Base-by-base conservation (phyloP, 1,140 invertebrate genomes). In the Ceratina japonica region DNA sequence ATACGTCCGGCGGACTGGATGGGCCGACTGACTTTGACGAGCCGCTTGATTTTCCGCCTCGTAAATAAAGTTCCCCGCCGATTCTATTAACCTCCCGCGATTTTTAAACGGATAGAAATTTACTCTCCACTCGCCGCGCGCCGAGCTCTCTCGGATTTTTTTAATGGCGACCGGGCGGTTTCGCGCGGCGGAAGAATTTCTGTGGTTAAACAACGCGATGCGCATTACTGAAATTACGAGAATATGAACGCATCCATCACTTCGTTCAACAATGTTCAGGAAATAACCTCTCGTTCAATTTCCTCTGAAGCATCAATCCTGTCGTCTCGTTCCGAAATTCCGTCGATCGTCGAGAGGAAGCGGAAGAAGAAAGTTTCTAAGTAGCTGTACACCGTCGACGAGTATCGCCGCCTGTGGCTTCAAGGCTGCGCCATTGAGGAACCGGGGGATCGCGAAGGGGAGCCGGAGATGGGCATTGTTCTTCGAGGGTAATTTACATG, bases 401-500 rank as follows among this genome's bases (percentile, higher is more conserved):
- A 54, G 74, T 56, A 75, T 83, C 83, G 79, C 16, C 51, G 69
- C 20, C 20, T 44, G 37, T 70, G 24, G 52, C 68, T 62, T 72
- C 77, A 44, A 52, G 78, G 54, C 56, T 75, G 70, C 61, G 56
- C 65, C 83, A 56, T 70, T 58, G 52, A 76, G 61, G 62, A 75
- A 77, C 66, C 37, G 61, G 52, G 75, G 66, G 81, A 81, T 78
- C 62, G 62, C 15, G 64, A 52, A 54, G 64, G 79, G 78, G 31
- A n/a, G 3, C 44, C 68, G 4, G 63, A 71, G 54, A 24, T 22
- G 24, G 61, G 73, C 79, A 87, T 87, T 87, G 86, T 87, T 87
- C 82, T 80, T 84, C 64, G 80, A 84, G 64, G 75, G 70, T 83
- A 89, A 89, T 88, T 88, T 86, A 88, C 84, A 89, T 88, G 77